Base-by-base conservation (phyloP, 1,140 invertebrate species). In the Eueides isabella region DNA sequence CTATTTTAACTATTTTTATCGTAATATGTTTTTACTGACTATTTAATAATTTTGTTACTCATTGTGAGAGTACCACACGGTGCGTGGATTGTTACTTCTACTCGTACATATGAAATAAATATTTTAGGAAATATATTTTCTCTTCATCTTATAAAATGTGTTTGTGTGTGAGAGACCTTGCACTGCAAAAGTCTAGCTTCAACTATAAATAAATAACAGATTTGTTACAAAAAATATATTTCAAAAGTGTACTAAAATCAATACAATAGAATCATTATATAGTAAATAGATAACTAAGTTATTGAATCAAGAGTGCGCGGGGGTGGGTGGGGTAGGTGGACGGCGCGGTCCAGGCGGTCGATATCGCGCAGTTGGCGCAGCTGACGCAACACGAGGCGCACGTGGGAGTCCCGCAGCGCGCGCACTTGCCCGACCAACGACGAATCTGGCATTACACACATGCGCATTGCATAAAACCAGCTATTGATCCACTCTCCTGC, bases 31-130 rank as follows among this genome's bases (percentile, higher is more conserved):
- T 80, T 78, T 78, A 35, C 28, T 38, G 55, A 63, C 68, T 77
- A 80, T 81, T 38, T 72, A 71, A 26, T 79, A 79, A 80, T 70
- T 78, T 79, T 82, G 78, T 86, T 82, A 80, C 79, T 82, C 80
- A 44, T 75, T 75, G 85, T 67, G 62, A 81, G 81, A 79, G 80
- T 86, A 87, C 85, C 85, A 84, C 81, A 88, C 62, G 81, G 84
- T 89, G 79, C 81, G 76, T 87, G 85, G 87, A 88, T 85, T 89
- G 85, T 91, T 90, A 86, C 82, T 86, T 75, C 66, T 84, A 85
- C 84, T 85, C 85, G 78, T 55, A 67, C 82, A 83, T 85, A 85
- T 84, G 76, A 88, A 89, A 85, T 87, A 88, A 88, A 89, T 89
- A 91, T 88, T 87, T 89, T 88, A 89, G 87, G 83, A 86, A 76